Base-by-base conservation (phyloP, 2,113 vertebrate species). In the Ivindomyrus marchei region DNA sequence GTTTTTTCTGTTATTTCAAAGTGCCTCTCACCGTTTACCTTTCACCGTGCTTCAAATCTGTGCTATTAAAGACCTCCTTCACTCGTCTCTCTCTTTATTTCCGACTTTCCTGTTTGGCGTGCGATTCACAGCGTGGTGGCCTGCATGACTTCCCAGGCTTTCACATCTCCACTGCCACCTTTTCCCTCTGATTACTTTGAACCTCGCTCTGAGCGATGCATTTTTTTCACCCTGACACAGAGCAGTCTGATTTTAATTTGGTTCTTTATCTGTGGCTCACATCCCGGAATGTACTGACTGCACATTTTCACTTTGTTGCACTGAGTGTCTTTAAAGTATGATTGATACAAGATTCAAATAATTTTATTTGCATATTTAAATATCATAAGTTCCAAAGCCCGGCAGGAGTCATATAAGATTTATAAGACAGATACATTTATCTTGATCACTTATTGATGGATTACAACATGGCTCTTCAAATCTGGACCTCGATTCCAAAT, bases 31-130 rank as follows among this genome's bases (percentile, higher is more conserved):
- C 92, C 93, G 94, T 93, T 94, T 93, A 92, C 94, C 93, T 95
- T 94, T 93, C 97, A 93, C 96, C 96, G 93, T 93, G 95, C 92
- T 91, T 91, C 93, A 95, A 94, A 93, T 93, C 95, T 94, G 90
- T 95, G 91, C 92, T 93, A 99, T 98, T 98, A 99, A 98, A 97
- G 94, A 91, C 92, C 91, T 93, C 93, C 93, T 92, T 96, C 94
- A n/a, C 85, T 92, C 95, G 93, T 93, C 93, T 91, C 56, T 85
- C 92, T 84, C 36, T 80, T 70, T 31, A 93, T 87, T n/a, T 2
- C 53, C 0, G 4, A 88, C 90, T 91, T 6, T 89, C 92, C 89
- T 85, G 90, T 93, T 90, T 90, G 89, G 36, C 1, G 1, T 31
- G 31, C 87, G n/a, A 53, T n/a, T 89, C 10, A 17, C 45, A 10